Percentiles rank a stretch among this genome's conserved stretches.
These are phyloP conservation scores for Dipodomys ordii DNA, from an alignment of 2,113 vertebrate genomes.

Conservation along the genomic window DNA sequence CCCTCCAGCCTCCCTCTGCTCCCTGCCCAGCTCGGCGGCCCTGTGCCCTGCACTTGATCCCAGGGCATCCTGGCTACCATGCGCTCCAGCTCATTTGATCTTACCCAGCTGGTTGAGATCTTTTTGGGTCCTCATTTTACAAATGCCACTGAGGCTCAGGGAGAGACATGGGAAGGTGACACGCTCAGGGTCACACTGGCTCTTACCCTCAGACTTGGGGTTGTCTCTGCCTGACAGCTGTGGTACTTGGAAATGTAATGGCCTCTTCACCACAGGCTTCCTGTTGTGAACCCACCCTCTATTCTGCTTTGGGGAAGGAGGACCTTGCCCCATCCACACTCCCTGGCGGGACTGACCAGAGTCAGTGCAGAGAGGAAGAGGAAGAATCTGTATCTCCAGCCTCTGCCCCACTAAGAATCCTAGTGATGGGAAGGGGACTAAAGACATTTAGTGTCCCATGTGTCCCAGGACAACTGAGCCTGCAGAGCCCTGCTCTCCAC, in stretches of 20 bases:
- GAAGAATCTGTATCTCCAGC: neutral
- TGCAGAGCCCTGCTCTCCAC: neutral
- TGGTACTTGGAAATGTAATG: neutral
- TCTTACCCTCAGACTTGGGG: neutral
- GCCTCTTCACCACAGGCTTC: neutral
- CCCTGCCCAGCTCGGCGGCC: neutral
- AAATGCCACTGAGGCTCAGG: neutral
- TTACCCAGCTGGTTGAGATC: neutral
- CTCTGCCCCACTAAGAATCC: neutral
- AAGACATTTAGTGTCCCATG: neutral
- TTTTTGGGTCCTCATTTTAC: conserved; percentile 11
- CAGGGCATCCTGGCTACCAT: neutral
- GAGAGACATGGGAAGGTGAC: conserved; percentile 35
- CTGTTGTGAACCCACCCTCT: neutral
- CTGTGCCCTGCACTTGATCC: neutral
- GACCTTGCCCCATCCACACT: neutral
- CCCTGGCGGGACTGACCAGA: neutral
- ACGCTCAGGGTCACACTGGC: conserved; percentile 33
- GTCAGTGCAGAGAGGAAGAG: neutral
- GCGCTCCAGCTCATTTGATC: conserved; percentile 50
- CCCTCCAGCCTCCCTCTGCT: neutral
- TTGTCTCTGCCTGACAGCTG: neutral
- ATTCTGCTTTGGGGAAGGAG: neutral
- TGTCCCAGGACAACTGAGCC: neutral
- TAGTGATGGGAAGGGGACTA: neutral